Base-by-base conservation (phyloP, 2,113 vertebrate genomes). In the Strix uralensis region DNA sequence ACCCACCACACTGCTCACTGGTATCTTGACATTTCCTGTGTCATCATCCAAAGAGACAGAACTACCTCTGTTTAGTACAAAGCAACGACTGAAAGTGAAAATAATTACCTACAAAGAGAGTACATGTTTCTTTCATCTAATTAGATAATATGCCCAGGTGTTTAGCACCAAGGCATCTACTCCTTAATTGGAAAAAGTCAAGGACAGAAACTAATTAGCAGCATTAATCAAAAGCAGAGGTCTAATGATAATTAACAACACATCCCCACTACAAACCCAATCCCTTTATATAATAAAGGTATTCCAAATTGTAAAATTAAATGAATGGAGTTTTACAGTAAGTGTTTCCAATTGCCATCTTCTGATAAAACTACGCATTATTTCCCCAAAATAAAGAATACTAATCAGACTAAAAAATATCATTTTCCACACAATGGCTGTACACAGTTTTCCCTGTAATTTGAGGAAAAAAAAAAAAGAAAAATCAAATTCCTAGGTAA, bases 101-200 rank as follows among this genome's bases (percentile, higher is more conserved):
- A 92, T 93, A 93, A 97, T 97, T 94, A 96, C 96, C 92, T 95
- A 66, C 40, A 93, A 92, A 96, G 29, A 90, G 59, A 94, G 63
- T 63, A 90, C 84, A 16, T 27, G 86, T 42, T 96, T 97, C 96
- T 97, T 83, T 92, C 94, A 44, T 71, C 97, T 98, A 71, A 98
- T 98, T 97, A 98, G 95, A 91, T 82, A 97, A 97, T 97, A 95
- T 97, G 96, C 98, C 98, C 98, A 97, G 94, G 92, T 97, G 97
- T 97, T 97, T 91, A 97, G 75, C 96, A 96, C 89, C 90, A 65
- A 95, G 61, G 58, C 90, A 96, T 91, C 92, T 81, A 17, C 77
- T 94, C 79, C 96, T 97, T 98, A 98, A 98, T 98, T 98, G 97
- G 96, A 92, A 97, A 97, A 98, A 98, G 97, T 95, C 97, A 97